A percentile compares a stretch with the other conserved stretches of the same genome.
Evolutionary conservation across 2,797 vertebrate genomes (phyloP).

Genomic region (Mormyrops attenuatus): DNA sequence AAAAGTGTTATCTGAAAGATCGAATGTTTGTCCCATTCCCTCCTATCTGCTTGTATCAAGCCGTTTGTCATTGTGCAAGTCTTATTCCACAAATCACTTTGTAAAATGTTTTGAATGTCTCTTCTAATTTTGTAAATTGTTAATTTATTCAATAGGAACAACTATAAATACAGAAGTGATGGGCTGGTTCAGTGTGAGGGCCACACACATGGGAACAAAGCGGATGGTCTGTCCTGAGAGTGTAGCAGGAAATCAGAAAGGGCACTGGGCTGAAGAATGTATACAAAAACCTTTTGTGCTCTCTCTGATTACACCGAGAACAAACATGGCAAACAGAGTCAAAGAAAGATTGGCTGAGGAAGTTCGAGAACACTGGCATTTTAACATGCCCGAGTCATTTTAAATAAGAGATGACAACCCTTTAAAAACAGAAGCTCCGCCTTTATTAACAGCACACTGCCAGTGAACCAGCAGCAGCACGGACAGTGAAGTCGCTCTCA

Average conservation of each 20-base stretch:
- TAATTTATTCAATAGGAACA: not conserved
- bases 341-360: not conserved
- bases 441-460: not conserved
- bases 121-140: not conserved
- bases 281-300: not conserved
- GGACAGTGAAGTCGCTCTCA: not conserved
- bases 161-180: not conserved
- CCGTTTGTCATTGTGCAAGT: not conserved
- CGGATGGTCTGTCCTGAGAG: not conserved
- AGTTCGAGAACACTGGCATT: not conserved
- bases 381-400: not conserved
- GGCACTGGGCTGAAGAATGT: not conserved
- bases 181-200: not conserved
- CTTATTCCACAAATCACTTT: not conserved
- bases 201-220: not conserved
- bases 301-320: not conserved
- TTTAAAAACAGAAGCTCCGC: not conserved
- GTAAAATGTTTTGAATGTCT: not conserved
- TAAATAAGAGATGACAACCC: not conserved
- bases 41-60: not conserved
- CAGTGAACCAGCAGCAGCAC: not conserved
- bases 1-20: not conserved
- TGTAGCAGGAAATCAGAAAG: not conserved
- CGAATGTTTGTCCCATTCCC: not conserved
- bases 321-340: not conserved